Conservation (phyloP, 2,888 invertebrate genomes). For the Pharmacophagus antenor region DNA sequence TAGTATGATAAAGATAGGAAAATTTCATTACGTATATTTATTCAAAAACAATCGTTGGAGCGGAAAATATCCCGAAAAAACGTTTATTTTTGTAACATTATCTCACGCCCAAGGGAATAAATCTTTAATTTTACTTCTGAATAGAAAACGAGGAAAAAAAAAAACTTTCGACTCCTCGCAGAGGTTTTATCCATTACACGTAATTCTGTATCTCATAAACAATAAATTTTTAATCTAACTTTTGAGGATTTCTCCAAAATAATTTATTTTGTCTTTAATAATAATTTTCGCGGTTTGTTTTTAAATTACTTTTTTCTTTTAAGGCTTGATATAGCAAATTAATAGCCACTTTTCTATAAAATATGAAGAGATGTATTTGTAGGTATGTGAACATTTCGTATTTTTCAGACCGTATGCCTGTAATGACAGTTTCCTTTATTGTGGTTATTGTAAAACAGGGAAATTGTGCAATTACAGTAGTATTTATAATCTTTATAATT, state of each 20-base stretch:
- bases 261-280: slow-evolving; percentile 4
- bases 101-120: not conserved
- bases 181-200: slow-evolving; percentile 1
- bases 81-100: not conserved
- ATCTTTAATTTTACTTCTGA: slow-evolving; percentile 2
- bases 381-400: not conserved
- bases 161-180: slow-evolving; percentile 6
- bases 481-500: too few relatives aligned
- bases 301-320: not conserved
- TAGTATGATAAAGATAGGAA: too few relatives aligned
- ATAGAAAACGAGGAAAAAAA: not conserved
- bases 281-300: not conserved
- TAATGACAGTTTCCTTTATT: too few relatives aligned
- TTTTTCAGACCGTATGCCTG: too few relatives aligned
- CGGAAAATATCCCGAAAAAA: not conserved
- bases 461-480: too few relatives aligned
- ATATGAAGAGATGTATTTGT: not conserved
- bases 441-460: too few relatives aligned
- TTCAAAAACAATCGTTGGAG: not conserved
- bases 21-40: not conserved
- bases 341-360: not conserved
- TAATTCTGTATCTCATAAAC: slow-evolving; percentile 5
- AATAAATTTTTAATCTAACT: slow-evolving; percentile 7
- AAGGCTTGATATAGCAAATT: not conserved
- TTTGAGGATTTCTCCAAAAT: slow-evolving; percentile 2